Conservation (phyloP, 2,113 vertebrate species). For the Mungos mungo region DNA sequence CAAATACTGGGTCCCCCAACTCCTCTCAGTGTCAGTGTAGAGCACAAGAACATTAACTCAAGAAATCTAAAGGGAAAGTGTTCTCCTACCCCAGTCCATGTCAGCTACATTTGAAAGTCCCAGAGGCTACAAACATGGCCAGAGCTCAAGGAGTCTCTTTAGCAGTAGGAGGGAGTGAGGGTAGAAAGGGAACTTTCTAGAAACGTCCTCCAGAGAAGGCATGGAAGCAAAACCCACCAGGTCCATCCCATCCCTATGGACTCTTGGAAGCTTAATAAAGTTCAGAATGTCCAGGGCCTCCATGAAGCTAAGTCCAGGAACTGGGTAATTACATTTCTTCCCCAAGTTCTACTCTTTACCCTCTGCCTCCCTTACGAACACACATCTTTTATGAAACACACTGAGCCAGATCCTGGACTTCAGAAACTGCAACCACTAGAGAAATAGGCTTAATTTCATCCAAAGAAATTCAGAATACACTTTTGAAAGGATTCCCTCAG, state of each 20-base stretch:
- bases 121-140: not conserved
- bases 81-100: not conserved
- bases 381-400: constrained; percentile 35
- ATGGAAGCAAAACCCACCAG: constrained; percentile 10
- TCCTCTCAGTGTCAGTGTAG: too few species aligned
- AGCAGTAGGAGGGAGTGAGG: not conserved
- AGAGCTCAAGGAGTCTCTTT: not conserved
- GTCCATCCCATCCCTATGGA: constrained; percentile 20
- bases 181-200: not conserved
- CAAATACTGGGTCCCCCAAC: too few species aligned
- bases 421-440: constrained; percentile 48
- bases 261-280: constrained; percentile 57
- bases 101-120: not conserved
- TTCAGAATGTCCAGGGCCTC: constrained; percentile 56
- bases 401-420: constrained; percentile 40
- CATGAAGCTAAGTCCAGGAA: constrained; percentile 64
- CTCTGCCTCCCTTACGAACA: not conserved
- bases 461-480: constrained; percentile 9
- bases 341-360: not conserved
- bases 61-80: not conserved
- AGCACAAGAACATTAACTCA: too few species aligned
- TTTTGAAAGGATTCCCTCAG: constrained; percentile 52
- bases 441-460: constrained; percentile 37
- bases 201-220: constrained; percentile 22
- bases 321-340: constrained; percentile 33